Evolutionary conservation across 2,888 invertebrate species (phyloP).

Genomic region (Mallateleia sp.): DNA sequence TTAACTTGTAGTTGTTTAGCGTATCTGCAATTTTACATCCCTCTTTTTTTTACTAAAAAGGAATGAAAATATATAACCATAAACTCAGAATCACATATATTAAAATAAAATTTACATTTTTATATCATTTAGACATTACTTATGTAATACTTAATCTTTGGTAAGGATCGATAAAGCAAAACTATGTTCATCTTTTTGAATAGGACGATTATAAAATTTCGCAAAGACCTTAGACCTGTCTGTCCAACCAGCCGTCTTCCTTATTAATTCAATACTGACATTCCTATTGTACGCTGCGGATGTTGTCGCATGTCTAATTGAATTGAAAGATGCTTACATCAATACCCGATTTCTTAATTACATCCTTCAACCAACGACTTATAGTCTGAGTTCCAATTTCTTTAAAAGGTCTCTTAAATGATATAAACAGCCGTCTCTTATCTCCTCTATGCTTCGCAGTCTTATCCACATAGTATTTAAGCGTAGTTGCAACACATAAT

Average conservation of each 20-base stretch:
- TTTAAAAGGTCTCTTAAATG: background rate
- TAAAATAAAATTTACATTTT: too few relatives aligned
- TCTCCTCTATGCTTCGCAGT: background rate
- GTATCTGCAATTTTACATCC: constrained; percentile 6
- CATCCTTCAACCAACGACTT: constrained; percentile 29
- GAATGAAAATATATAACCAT: too few relatives aligned
- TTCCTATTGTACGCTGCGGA: constrained; percentile 11
- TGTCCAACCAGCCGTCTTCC: constrained; percentile 31
- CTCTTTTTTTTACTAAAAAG: background rate
- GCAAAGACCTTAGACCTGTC: constrained; percentile 9
- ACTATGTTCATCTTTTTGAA: background rate
- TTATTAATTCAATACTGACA: constrained; percentile 17
- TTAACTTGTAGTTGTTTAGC: constrained; percentile 7
- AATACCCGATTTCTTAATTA: background rate
- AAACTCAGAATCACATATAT: too few relatives aligned
- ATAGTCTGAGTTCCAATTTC: background rate
- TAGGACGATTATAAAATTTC: constrained; percentile 29
- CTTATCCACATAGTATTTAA: background rate
- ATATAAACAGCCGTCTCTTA: background rate
- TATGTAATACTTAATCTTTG: background rate
- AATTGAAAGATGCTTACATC: background rate
- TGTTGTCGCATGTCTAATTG: constrained; percentile 17
- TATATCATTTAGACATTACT: too few relatives aligned
- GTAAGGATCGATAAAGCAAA: background rate
- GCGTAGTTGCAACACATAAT: background rate